Conservation (phyloP, 2,797 vertebrate species). For the Cercopithecus hamlyni region DNA sequence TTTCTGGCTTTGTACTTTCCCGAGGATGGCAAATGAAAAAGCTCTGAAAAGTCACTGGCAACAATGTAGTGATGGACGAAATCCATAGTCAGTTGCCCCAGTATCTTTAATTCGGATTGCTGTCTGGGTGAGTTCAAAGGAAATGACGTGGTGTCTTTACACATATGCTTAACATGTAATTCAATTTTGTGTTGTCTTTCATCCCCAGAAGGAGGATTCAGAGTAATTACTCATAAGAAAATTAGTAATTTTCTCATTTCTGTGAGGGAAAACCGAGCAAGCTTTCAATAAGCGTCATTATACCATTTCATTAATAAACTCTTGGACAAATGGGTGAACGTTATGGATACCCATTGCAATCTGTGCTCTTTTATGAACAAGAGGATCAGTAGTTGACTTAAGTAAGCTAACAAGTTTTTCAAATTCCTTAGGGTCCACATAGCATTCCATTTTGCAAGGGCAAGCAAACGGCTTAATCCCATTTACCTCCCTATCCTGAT, state of each 20-base stretch:
- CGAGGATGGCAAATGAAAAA: conserved; percentile 63
- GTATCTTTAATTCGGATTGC: conserved; percentile 70
- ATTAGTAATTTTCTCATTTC: conserved; percentile 49
- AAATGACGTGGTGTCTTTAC: conserved; percentile 72
- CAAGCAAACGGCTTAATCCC: conserved; percentile 76
- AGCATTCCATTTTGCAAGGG: conserved; percentile 77
- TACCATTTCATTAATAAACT: conserved; percentile 74
- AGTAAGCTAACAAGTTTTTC: conserved; percentile 71
- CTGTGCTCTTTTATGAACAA: conserved; percentile 78
- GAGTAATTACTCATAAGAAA: conserved; percentile 59
- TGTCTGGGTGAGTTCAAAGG: conserved; percentile 73
- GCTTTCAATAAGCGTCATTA: conserved; percentile 74
- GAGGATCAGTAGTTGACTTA: conserved; percentile 72
- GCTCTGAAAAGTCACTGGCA: conserved; percentile 59
- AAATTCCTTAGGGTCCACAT: conserved; percentile 70
- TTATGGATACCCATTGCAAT: conserved; percentile 75
- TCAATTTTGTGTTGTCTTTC: conserved; percentile 56
- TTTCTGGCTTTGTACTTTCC: conserved; percentile 76
- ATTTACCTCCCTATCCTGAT: conserved; percentile 69
- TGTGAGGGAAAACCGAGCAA: conserved; percentile 72
- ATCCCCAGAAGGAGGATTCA: conserved; percentile 60
- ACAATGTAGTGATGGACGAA: conserved; percentile 69
- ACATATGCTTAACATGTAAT: conserved; percentile 74
- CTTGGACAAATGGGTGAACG: conserved; percentile 68
- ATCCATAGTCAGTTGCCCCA: conserved; percentile 60